These are phyloP conservation scores for Drosophila engyochracea DNA, from an alignment of 2,888 invertebrate species.

Conservation along the genomic window DNA sequence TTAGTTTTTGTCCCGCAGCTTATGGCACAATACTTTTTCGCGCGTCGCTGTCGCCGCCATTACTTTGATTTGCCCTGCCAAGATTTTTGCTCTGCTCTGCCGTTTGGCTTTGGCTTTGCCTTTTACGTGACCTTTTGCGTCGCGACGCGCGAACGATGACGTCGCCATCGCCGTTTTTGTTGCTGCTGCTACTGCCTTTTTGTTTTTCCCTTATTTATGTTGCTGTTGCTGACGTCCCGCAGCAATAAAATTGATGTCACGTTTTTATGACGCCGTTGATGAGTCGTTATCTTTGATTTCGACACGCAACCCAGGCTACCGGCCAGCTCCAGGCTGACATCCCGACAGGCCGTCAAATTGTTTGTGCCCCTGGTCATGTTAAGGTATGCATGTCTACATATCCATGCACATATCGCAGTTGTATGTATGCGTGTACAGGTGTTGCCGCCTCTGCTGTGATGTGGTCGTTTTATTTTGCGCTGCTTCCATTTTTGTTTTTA, in stretches of 20 bases:
- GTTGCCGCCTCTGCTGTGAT: conserved; percentile 57
- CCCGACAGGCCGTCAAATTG: conserved; percentile 39
- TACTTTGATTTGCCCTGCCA: conserved; percentile 18
- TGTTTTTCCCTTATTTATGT: conserved; percentile 11
- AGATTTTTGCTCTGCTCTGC: conserved; percentile 26
- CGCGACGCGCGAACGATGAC: conserved; percentile 67
- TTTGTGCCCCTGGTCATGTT: conserved; percentile 43
- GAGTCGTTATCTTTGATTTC: conserved; percentile 83
- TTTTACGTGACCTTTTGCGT: conserved; percentile 72
- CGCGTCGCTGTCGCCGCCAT: conserved; percentile 37
- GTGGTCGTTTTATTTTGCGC: conserved; percentile 33
- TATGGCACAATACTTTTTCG: conserved; percentile 55
- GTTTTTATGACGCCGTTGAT: conserved; percentile 83
- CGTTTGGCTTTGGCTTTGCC: conserved; percentile 51
- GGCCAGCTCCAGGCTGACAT: conserved; percentile 35
- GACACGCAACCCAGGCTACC: conserved; percentile 57
- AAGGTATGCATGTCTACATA: background rate
- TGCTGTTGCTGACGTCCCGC: conserved; percentile 36
- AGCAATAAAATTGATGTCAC: conserved; percentile 82
- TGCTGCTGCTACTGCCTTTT: conserved; percentile 14
- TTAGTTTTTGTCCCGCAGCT: conserved; percentile 51
- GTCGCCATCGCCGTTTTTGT: conserved; percentile 46
- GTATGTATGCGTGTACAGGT: conserved; percentile 47
- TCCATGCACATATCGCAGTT: background rate
- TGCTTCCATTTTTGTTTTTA: conserved; percentile 36